Conservation (phyloP, 2,888 invertebrate species). For the Drosophila sordidula region DNA sequence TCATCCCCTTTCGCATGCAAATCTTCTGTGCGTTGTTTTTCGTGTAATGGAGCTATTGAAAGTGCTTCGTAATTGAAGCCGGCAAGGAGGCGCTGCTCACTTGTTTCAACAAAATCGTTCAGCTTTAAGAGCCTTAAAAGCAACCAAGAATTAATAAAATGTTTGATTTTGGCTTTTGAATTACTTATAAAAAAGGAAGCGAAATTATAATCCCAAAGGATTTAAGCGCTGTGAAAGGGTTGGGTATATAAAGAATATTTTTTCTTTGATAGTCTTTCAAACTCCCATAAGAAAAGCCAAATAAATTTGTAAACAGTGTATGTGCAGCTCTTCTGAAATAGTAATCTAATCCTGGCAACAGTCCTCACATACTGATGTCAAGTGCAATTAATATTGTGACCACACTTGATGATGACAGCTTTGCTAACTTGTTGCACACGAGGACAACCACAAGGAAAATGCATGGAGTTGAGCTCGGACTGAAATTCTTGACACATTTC, state of each 20-base stretch:
- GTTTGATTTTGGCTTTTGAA: too few relatives aligned
- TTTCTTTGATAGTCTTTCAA: too few relatives aligned
- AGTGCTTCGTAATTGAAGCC: constrained; percentile 13
- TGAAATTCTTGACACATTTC: constrained; percentile 31
- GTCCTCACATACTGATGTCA: neutral
- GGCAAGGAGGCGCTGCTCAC: constrained; percentile 12
- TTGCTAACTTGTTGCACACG: constrained; percentile 41
- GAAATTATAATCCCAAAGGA: too few relatives aligned
- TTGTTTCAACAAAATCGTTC: constrained; percentile 23
- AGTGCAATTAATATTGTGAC: constrained; percentile 34
- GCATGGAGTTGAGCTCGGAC: constrained; percentile 6
- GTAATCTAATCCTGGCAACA: neutral
- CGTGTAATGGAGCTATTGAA: constrained; percentile 38
- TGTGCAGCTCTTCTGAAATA: neutral
- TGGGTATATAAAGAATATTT: too few relatives aligned
- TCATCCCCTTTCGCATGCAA: constrained; percentile 40
- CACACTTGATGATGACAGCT: constrained; percentile 40
- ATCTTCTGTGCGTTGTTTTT: constrained; percentile 24
- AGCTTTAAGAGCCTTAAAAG: neutral
- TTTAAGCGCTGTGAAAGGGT: too few relatives aligned
- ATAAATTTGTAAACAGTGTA: too few relatives aligned
- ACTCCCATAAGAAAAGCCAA: too few relatives aligned
- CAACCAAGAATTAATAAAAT: too few relatives aligned
- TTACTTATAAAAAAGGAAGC: too few relatives aligned
- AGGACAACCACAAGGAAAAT: constrained; percentile 13